Conservation (phyloP, 1,140 invertebrate species). For the Anoplophora glabripennis region DNA sequence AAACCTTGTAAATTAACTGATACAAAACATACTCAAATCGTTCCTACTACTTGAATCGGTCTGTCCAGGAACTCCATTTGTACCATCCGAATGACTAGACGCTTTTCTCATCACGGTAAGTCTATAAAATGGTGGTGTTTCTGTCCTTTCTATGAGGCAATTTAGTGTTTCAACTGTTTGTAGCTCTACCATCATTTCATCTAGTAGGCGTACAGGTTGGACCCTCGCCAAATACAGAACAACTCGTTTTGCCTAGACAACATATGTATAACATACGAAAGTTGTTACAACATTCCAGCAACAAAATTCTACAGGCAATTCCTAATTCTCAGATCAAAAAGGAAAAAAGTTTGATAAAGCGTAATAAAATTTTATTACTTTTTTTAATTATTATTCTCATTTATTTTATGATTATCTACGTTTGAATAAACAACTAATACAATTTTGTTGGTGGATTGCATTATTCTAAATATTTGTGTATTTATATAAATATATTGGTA, state of each 20-base stretch:
- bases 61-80: conserved; percentile 50
- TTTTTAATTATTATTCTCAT: too few relatives aligned
- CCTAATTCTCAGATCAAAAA: too few relatives aligned
- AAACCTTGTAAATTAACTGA: not conserved
- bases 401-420: too few relatives aligned
- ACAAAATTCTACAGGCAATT: too few relatives aligned
- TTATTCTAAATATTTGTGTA: too few relatives aligned
- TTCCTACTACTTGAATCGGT: conserved; percentile 51
- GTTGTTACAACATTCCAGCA: too few relatives aligned
- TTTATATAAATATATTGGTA: too few relatives aligned
- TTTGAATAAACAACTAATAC: too few relatives aligned
- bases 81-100: conserved; percentile 77
- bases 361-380: too few relatives aligned
- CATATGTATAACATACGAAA: too few relatives aligned
- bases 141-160: conserved; percentile 91
- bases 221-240: conserved; percentile 88
- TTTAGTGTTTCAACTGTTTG: conserved; percentile 95
- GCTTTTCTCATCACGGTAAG: conserved; percentile 87
- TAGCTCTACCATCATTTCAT: conserved; percentile 95
- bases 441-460: too few relatives aligned
- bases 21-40: conserved; percentile 43
- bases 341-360: too few relatives aligned
- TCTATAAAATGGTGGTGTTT: conserved; percentile 96
- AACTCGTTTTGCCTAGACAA: conserved; percentile 84
- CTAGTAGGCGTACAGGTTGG: conserved; percentile 84